phyloP scores from a whole-genome alignment of 2,113 vertebrate species.

The Ceyx cyanopectus region DNA sequence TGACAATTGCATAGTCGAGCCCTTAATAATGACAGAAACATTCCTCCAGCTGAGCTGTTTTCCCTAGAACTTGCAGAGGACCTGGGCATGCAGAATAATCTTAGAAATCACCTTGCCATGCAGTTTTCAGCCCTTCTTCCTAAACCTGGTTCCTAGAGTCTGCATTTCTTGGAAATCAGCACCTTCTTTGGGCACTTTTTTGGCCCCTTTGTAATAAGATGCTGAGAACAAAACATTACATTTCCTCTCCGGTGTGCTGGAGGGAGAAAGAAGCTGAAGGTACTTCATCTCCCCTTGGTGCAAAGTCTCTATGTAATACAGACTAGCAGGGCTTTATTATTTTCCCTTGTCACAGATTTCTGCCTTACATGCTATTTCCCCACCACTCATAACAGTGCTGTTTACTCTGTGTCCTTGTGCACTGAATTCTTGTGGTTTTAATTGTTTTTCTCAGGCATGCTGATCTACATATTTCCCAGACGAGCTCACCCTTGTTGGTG shows the following conservation, averaged over 20 bases:
- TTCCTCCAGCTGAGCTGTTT: neutral
- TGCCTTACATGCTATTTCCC: neutral
- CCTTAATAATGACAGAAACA: neutral
- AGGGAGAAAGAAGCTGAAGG: neutral
- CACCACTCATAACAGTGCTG: neutral
- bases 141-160: neutral
- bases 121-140: neutral
- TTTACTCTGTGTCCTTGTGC: neutral
- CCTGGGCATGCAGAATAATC: neutral
- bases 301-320: neutral
- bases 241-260: neutral
- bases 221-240: neutral
- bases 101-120: neutral
- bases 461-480: conserved; percentile 15
- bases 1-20: neutral
- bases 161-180: neutral
- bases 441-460: conserved; percentile 28
- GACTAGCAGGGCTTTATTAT: neutral
- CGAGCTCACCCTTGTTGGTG: neutral
- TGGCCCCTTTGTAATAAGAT: neutral
- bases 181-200: neutral
- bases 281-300: neutral
- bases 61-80: neutral
- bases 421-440: conserved; percentile 38
- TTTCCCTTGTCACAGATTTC: neutral